Conservation (phyloP, 1,140 invertebrate species). For the Calycopis cecrops region DNA sequence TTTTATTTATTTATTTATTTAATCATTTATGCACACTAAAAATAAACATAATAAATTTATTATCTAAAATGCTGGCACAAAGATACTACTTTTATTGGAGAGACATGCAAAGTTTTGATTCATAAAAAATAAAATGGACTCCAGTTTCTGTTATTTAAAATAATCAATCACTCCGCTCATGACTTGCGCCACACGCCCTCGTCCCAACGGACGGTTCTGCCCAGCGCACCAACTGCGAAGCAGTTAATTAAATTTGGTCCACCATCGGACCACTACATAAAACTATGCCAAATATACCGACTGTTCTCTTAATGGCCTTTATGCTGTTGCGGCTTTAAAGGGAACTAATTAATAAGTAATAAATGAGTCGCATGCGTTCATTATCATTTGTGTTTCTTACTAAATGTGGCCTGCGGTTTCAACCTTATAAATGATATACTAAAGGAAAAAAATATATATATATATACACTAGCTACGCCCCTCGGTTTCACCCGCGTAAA, state of each 20-base stretch:
- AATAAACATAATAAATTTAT: not conserved
- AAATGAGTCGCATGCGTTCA: not conserved
- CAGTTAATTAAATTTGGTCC: constrained; percentile 64
- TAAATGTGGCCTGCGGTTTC: not conserved
- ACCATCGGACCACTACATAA: constrained; percentile 48
- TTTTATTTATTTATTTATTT: not conserved
- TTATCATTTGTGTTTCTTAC: not conserved
- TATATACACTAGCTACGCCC: too few relatives aligned
- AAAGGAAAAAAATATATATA: too few relatives aligned
- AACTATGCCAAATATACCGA: constrained; percentile 46
- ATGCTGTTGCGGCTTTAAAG: not conserved
- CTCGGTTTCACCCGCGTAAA: too few relatives aligned
- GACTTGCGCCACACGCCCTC: constrained; percentile 24
- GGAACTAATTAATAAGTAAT: not conserved
- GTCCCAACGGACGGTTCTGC: constrained; percentile 44
- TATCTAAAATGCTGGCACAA: not conserved
- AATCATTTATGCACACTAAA: too few relatives aligned
- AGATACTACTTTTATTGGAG: too few relatives aligned
- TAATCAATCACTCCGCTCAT: not conserved
- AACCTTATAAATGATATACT: not conserved
- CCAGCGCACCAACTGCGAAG: constrained; percentile 41
- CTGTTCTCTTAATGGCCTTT: not conserved
- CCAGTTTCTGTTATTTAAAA: too few relatives aligned
- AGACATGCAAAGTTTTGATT: too few relatives aligned
- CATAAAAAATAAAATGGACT: too few relatives aligned